Conservation (phyloP, 2,113 vertebrate species). For the Tachycineta bicolor region DNA sequence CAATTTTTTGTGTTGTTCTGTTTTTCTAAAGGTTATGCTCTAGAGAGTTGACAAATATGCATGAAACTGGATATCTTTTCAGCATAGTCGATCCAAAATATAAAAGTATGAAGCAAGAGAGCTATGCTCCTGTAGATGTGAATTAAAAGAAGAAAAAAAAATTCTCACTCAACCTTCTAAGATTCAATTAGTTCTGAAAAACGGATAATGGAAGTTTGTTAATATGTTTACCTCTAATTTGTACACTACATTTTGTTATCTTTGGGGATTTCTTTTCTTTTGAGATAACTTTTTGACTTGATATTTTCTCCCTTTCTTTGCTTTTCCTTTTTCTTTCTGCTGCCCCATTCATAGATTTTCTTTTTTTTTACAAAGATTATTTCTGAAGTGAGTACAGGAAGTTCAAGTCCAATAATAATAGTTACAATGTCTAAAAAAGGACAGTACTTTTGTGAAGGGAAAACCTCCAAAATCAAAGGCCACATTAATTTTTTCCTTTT, state of each 20-base stretch:
- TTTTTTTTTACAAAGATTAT: neutral
- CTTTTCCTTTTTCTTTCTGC: neutral
- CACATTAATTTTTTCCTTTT: conserved; percentile 55
- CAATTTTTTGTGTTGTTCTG: neutral
- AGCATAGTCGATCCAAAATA: neutral
- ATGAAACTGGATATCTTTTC: neutral
- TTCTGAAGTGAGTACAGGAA: neutral
- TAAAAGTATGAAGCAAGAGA: neutral
- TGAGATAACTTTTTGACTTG: neutral
- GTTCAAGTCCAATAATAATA: neutral
- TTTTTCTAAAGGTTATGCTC: neutral
- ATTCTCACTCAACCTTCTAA: neutral
- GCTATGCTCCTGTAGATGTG: neutral
- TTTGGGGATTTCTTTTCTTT: neutral
- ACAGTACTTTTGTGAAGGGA: neutral
- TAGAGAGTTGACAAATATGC: neutral
- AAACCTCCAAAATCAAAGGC: conserved; percentile 38
- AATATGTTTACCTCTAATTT: neutral
- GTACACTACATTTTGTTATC: neutral
- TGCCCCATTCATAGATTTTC: neutral
- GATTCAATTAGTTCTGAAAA: neutral
- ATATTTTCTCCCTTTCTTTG: neutral
- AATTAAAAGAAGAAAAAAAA: conserved; percentile 10
- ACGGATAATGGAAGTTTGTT: neutral
- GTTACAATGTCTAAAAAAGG: neutral